These are phyloP conservation scores for Phenganax marumi DNA, from an alignment of 92 coral and sea anemone genomes.

Conservation along the genomic window DNA sequence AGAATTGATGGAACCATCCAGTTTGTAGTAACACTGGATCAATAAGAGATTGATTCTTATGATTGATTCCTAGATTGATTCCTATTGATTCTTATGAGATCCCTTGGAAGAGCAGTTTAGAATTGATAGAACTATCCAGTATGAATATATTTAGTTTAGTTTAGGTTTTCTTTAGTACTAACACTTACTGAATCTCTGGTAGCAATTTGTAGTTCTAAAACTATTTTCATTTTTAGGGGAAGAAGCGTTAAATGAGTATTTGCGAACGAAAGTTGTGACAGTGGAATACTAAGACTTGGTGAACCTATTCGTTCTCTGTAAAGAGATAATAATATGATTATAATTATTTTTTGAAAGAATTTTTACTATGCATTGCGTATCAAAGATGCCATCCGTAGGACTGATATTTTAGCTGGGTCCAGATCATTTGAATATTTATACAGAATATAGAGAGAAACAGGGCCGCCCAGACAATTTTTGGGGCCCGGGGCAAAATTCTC, in stretches of 20 bases:
- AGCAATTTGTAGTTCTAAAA: not conserved
- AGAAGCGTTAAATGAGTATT: constrained; percentile 88
- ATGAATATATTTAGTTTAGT: no score
- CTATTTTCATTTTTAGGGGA: constrained; percentile 55
- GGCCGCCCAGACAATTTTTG: no score
- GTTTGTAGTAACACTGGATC: no score
- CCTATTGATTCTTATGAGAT: no score
- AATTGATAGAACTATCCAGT: no score
- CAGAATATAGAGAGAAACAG: not conserved
- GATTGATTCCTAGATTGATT: no score
- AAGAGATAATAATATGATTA: not conserved
- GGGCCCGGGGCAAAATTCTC: no score
- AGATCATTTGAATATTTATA: not conserved
- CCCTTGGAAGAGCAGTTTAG: no score
- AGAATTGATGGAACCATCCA: no score
- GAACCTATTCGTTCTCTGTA: not conserved
- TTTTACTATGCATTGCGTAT: not conserved
- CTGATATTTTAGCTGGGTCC: not conserved
- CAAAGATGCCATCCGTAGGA: not conserved
- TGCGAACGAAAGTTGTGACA: constrained; percentile 86
- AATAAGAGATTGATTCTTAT: no score
- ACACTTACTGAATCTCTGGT: no score
- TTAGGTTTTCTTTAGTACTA: no score
- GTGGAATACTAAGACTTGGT: constrained; percentile 65
- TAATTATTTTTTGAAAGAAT: not conserved